phyloP scores from a whole-genome alignment of 2,888 invertebrate species.

The Harpagoxenus sublaevis region DNA sequence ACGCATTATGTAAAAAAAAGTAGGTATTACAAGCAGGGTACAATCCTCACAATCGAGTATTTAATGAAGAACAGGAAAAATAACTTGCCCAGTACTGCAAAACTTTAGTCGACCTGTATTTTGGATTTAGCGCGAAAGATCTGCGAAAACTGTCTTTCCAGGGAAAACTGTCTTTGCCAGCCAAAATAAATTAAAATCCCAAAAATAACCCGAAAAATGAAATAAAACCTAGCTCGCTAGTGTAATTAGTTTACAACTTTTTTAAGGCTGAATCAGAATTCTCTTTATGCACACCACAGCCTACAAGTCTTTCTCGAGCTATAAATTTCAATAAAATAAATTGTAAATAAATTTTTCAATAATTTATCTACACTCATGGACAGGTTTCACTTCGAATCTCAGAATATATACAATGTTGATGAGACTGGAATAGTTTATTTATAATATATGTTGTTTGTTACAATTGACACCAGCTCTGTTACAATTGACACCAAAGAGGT shows the following conservation, averaged over 20 bases:
- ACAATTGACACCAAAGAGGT: too few species aligned
- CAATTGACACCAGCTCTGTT: too few species aligned
- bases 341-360: background rate
- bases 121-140: background rate
- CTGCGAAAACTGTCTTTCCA: background rate
- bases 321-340: background rate
- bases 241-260: background rate
- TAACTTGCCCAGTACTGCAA: too few species aligned
- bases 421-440: too few species aligned
- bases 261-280: background rate
- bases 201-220: background rate
- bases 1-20: too few species aligned
- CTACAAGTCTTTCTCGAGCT: background rate
- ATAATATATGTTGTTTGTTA: too few species aligned
- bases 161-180: background rate
- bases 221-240: background rate
- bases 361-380: background rate
- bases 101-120: too few species aligned
- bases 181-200: background rate
- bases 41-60: too few species aligned
- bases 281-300: background rate
- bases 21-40: too few species aligned
- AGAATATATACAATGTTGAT: too few species aligned
- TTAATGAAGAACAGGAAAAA: too few species aligned
- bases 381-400: too few species aligned